Percentiles rank a stretch among this genome's conserved stretches.
Evolutionary conservation across 2,797 vertebrate genomes (phyloP).

Genomic region (Eulemur coronatus): DNA sequence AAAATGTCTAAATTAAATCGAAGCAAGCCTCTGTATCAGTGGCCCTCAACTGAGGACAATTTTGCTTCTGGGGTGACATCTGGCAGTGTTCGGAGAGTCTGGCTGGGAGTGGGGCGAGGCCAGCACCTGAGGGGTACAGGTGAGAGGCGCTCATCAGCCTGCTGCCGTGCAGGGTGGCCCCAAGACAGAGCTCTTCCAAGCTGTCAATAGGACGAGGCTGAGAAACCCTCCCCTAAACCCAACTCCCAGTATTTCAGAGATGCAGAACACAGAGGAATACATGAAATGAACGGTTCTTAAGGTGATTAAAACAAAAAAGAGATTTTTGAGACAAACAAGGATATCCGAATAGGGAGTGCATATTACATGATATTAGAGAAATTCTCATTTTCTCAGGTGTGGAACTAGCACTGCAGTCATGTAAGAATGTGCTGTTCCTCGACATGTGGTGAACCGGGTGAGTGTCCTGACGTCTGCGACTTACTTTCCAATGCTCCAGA

Average conservation of each 20-base stretch:
- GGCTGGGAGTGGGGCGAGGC: neutral
- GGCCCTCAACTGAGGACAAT: neutral
- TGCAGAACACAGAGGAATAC: neutral
- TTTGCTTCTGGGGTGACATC: neutral
- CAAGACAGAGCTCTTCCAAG: neutral
- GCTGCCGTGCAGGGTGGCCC: too few species aligned
- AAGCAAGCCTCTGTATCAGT: neutral
- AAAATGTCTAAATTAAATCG: too few species aligned
- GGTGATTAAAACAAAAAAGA: neutral
- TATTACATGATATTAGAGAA: neutral
- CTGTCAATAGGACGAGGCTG: neutral
- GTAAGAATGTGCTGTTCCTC: neutral
- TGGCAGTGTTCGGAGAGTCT: neutral
- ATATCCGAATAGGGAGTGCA: neutral
- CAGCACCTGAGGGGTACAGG: neutral
- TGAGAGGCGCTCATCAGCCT: neutral
- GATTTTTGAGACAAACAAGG: too few species aligned
- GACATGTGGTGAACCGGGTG: fast-evolving
- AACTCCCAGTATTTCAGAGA: neutral
- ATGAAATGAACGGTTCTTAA: neutral
- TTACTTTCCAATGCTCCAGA: too few species aligned
- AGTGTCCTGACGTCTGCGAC: too few species aligned
- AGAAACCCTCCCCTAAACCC: neutral
- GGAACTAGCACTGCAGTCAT: fast-evolving
- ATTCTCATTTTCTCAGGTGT: fast-evolving